Conservation (phyloP, 2,888 invertebrate genomes). For the Achlya flavicornis region DNA sequence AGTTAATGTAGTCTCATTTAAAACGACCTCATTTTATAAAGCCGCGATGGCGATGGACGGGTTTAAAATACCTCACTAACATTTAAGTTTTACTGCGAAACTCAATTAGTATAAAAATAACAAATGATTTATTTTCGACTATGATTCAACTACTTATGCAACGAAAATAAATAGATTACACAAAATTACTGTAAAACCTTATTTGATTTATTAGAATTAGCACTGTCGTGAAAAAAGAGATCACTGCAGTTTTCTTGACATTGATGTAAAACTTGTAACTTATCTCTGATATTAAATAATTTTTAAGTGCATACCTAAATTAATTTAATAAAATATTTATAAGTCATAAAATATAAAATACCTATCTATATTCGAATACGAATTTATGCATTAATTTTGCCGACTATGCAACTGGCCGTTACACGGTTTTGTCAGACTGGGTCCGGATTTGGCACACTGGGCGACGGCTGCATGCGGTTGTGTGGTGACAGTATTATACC, state of each 20-base stretch:
- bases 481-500: conserved; percentile 22
- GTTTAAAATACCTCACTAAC: neutral
- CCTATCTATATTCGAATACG: conserved; percentile 45
- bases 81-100: neutral
- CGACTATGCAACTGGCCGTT: conserved; percentile 42
- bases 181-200: too few relatives aligned
- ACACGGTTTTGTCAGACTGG: conserved; percentile 56
- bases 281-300: too few relatives aligned
- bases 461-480: conserved; percentile 48
- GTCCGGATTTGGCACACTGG: conserved; percentile 53
- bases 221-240: too few relatives aligned
- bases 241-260: neutral
- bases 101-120: conserved; percentile 2
- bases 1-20: conserved; percentile 6
- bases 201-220: too few relatives aligned
- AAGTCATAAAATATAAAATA: conserved; percentile 15
- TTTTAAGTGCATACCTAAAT: too few relatives aligned
- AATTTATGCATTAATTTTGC: conserved; percentile 68
- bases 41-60: neutral
- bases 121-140: neutral
- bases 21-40: conserved; percentile 1
- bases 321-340: too few relatives aligned
- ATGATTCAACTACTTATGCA: neutral
- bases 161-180: too few relatives aligned
- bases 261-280: neutral